A percentile compares a stretch with the other conserved stretches of the same genome.
These are phyloP conservation scores for Chrysopa pallens DNA, from an alignment of 1,140 invertebrate genomes.

Conservation along the genomic window DNA sequence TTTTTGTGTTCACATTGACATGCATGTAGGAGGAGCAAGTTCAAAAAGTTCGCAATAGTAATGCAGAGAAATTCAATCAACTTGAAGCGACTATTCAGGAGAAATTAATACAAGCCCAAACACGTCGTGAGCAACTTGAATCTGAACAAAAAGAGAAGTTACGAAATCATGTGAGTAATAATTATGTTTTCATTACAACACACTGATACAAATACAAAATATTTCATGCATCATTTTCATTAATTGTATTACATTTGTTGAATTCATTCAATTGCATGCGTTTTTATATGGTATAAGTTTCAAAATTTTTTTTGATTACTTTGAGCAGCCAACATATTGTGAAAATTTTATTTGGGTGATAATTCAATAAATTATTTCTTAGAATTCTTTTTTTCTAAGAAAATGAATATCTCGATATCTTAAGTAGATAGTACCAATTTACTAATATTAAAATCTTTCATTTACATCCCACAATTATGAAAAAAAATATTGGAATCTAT, in stretches of 20 bases:
- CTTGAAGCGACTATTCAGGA: slow-evolving; percentile 48
- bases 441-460: too few relatives aligned
- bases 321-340: too few relatives aligned
- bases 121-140: slow-evolving; percentile 45
- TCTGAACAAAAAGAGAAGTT: slow-evolving; percentile 56
- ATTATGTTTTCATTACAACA: slow-evolving; percentile 1
- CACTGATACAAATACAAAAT: background rate
- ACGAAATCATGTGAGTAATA: slow-evolving; percentile 51
- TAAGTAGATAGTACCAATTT: too few relatives aligned
- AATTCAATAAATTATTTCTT: too few relatives aligned
- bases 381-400: too few relatives aligned
- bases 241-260: slow-evolving; percentile 1
- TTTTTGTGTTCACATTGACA: slow-evolving; percentile 5
- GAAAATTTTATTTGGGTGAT: too few relatives aligned
- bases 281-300: too few relatives aligned
- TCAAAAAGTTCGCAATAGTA: slow-evolving; percentile 40
- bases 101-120: slow-evolving; percentile 51
- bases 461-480: too few relatives aligned
- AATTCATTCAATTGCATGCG: background rate
- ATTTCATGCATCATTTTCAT: slow-evolving; percentile 6
- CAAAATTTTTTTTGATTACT: background rate
- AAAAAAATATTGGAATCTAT: too few relatives aligned
- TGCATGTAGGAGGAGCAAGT: slow-evolving; percentile 48
- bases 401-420: too few relatives aligned
- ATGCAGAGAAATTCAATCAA: slow-evolving; percentile 42